Evolutionary conservation across 1,140 invertebrate genomes (phyloP), one percentile per base, ranked within the genome.

Genomic region (Magallana ariakensis): DNA sequence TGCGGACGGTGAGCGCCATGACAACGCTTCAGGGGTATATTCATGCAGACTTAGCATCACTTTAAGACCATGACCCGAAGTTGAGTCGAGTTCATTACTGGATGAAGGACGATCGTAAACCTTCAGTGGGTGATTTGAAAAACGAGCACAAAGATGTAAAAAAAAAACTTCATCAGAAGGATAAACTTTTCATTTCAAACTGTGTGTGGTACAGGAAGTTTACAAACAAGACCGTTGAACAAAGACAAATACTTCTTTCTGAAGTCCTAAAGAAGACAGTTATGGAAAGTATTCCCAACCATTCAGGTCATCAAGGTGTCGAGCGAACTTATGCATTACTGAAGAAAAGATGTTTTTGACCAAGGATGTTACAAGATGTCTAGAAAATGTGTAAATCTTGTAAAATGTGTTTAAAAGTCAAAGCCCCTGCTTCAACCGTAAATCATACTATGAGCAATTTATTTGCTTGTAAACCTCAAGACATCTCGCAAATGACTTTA

Each of bases 11-110:
- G 19, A 46, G 33, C 2, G 54, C 70, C 54, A 85, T 58, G 15
- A 19, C 22, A 83, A 88, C 87, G n/a, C n/a, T n/a, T n/a, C n/a
- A n/a, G 22, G 80, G 82, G 57, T 85, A 85, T 75, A 53, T 55
- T 26, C 53, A 11, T 16, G 60, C 80, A 5, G 84, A 85, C 53
- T 7, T 88, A 55, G 58, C 54, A 85, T 62, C 57, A 57, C 22
- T 83, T 58, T 22, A 81, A 57, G 70, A 16, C 19, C 56, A 54
- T 81, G 85, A 86, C 80, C 53, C 54, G 22, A 81, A 15, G n/a
- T 58, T 86, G 13, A 80, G 66, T 58, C 46, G 70, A 80, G n/a
- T 86, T 26, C 16, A 13, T 46, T 85, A 83, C 46, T 82, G 46
- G 80, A 46, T 81, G 13, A n/a, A 22, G 26, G 19, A 58, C 11